Conservation (phyloP, 1,140 invertebrate species). For the Globodera ellingtonae region DNA sequence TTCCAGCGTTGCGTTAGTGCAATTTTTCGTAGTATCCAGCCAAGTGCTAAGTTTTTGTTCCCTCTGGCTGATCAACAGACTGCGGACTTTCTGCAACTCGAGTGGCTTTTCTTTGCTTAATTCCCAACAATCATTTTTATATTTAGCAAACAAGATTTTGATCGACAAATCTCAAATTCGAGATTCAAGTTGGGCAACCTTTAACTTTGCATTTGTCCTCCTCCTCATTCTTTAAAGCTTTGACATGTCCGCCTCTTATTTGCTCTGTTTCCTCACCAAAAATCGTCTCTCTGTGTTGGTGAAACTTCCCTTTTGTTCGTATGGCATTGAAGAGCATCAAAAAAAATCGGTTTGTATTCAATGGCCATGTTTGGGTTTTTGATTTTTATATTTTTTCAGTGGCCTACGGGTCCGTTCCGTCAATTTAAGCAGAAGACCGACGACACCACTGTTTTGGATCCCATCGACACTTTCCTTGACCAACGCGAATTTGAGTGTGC, state of each 20-base stretch:
- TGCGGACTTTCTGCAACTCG: not conserved
- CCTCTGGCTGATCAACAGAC: not conserved
- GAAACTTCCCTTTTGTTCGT: constrained; percentile 19
- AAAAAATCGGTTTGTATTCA: not conserved
- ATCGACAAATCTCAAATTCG: constrained; percentile 9
- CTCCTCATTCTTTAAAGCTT: constrained; percentile 1
- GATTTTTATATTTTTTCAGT: not conserved
- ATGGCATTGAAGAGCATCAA: constrained; percentile 16
- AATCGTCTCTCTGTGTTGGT: constrained; percentile 12
- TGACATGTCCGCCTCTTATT: constrained; percentile 10
- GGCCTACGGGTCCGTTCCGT: constrained; percentile 16
- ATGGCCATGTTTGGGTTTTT: not conserved
- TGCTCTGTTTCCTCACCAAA: constrained; percentile 24
- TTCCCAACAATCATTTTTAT: not conserved
- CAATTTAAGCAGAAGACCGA: not conserved
- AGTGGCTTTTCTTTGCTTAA: not conserved
- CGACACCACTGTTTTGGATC: not conserved
- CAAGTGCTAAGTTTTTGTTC: constrained; percentile 19
- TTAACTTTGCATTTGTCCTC: not conserved
- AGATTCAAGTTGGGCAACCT: constrained; percentile 10
- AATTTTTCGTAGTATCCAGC: constrained; percentile 11
- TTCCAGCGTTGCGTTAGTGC: constrained; percentile 10
- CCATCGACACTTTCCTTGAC: constrained; percentile 13
- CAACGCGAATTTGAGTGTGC: constrained; percentile 22
- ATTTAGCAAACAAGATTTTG: constrained; percentile 19